A percentile compares a stretch with the other conserved stretches of the same genome.
Conservation (phyloP, 2,888 invertebrate species). For the Mycalesis mineus region DNA sequence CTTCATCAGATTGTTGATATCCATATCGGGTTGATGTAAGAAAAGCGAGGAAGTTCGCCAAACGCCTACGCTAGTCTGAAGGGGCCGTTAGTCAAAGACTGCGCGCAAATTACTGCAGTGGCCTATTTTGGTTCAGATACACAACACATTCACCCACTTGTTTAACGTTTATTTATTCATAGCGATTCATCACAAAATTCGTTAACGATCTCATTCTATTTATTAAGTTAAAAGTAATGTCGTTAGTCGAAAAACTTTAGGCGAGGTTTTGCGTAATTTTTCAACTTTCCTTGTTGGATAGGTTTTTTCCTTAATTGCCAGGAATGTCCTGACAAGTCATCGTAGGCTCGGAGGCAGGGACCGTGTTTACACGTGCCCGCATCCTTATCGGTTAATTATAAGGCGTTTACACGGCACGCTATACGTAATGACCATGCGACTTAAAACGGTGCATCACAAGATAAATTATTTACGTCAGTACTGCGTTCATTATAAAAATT, state of each 20-base stretch:
- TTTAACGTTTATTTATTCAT: too few species aligned
- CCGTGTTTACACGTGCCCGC: constrained; percentile 20
- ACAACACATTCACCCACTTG: too few species aligned
- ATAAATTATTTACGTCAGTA: not conserved
- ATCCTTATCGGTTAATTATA: constrained; percentile 30
- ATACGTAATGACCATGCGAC: constrained; percentile 2
- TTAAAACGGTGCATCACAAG: not conserved
- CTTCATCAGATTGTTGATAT: too few species aligned
- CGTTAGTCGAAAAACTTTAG: not conserved
- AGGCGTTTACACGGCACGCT: constrained; percentile 11
- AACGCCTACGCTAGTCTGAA: too few species aligned
- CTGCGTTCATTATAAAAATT: too few species aligned
- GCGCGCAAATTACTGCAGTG: not conserved
- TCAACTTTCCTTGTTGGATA: not conserved
- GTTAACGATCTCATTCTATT: too few species aligned
- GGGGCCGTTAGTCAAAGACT: too few species aligned
- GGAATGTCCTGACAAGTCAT: not conserved
- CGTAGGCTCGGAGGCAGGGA: not conserved
- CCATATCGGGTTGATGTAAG: too few species aligned
- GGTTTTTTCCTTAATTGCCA: not conserved
- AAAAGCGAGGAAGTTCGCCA: too few species aligned
- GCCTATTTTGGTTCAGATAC: not conserved
- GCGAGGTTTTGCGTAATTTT: not conserved
- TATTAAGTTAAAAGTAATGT: too few species aligned
- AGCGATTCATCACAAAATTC: too few species aligned